These are phyloP conservation scores for Zalophus californianus DNA, from an alignment of 2,797 vertebrate genomes.

Conservation along the genomic window DNA sequence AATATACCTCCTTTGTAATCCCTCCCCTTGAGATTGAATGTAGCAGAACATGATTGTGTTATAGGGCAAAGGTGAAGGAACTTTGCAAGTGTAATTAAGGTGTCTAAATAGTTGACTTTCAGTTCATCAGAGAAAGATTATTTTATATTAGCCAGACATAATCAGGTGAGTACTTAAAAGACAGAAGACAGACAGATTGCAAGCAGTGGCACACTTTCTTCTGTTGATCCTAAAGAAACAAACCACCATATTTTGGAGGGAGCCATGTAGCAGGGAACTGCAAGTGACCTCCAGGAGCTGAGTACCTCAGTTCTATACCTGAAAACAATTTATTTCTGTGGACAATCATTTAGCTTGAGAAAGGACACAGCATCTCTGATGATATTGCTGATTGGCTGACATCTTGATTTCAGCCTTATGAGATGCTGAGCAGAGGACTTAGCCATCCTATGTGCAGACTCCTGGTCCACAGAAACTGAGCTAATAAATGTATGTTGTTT, in stretches of 20 bases:
- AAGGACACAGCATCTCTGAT: neutral
- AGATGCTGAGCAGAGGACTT: neutral
- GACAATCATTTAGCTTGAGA: neutral
- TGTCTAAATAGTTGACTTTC: neutral
- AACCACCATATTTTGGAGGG: neutral
- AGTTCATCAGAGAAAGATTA: neutral
- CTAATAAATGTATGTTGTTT: neutral
- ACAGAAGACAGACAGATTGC: neutral
- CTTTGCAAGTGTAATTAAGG: neutral
- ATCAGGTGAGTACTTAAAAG: neutral
- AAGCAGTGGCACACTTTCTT: neutral
- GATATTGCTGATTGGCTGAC: neutral
- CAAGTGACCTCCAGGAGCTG: neutral
- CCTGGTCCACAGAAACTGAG: neutral
- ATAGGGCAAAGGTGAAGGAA: neutral
- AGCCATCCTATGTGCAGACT: neutral
- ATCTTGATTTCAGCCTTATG: neutral
- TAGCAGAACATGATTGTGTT: neutral
- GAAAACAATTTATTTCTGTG: neutral
- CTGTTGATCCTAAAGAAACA: neutral
- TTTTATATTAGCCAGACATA: neutral
- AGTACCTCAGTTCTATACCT: neutral
- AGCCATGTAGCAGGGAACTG: neutral
- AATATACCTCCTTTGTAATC: neutral
- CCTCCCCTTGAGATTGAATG: neutral